Evolutionary conservation across 35 echinoderm and acorn worm species (phyloP).

Genomic region (Ophioderma brevispina): DNA sequence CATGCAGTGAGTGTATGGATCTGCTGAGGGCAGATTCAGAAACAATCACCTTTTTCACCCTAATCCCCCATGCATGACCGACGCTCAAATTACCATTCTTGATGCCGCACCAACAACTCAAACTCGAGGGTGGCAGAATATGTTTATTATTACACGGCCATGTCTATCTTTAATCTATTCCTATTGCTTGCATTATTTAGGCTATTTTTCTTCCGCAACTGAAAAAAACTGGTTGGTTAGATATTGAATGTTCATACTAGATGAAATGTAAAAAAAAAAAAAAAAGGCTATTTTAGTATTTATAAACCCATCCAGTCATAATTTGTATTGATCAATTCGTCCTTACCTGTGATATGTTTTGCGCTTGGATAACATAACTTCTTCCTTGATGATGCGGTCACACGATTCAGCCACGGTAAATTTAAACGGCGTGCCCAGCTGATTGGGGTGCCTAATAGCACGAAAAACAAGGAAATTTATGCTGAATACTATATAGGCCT

Average conservation of each 20-base stretch:
- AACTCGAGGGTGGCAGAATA: background rate
- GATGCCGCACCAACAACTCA: background rate
- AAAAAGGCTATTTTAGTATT: too few relatives aligned
- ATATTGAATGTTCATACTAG: too few relatives aligned
- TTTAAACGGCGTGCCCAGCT: constrained; percentile 96
- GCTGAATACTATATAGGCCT: too few relatives aligned
- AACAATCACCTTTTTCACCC: background rate
- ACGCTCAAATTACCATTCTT: background rate
- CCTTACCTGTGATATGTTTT: constrained; percentile 99
- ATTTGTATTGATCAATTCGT: too few relatives aligned
- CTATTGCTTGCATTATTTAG: background rate
- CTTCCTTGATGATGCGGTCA: constrained; percentile 99
- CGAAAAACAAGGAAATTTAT: too few relatives aligned
- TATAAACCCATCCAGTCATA: too few relatives aligned
- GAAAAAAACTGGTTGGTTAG: too few relatives aligned
- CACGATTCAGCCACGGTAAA: constrained; percentile 98
- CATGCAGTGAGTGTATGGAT: background rate
- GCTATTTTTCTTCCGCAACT: constrained; percentile 5
- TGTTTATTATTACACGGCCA: constrained; percentile 2
- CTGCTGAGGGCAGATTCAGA: background rate
- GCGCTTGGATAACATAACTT: constrained; percentile 98
- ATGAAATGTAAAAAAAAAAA: too few relatives aligned
- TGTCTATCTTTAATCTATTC: background rate
- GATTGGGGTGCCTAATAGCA: constrained; percentile 82
- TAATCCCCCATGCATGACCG: constrained; percentile 30